phyloP scores from a whole-genome alignment of 2,888 invertebrate genomes.

The Parnassius orleans region DNA sequence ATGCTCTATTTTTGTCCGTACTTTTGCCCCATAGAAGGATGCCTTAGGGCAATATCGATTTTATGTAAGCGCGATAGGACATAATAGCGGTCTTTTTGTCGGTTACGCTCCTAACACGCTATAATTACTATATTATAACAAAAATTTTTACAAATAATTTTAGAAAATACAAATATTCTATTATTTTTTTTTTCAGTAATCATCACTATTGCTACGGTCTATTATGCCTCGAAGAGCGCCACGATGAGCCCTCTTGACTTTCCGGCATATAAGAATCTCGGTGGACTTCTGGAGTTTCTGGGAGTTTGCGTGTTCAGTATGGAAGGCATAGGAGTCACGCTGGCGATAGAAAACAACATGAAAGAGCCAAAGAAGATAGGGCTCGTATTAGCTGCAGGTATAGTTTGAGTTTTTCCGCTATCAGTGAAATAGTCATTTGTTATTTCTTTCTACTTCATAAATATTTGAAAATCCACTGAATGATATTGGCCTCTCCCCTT shows the following conservation, averaged over 20 bases:
- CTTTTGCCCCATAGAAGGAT: too few species aligned
- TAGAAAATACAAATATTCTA: too few species aligned
- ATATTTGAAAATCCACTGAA: not conserved
- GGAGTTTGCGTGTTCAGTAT: conserved; percentile 77
- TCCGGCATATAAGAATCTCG: conserved; percentile 33
- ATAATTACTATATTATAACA: too few species aligned
- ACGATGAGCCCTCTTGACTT: conserved; percentile 29
- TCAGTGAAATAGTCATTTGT: too few species aligned
- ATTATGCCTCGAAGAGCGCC: conserved; percentile 36
- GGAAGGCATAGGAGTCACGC: conserved; percentile 54
- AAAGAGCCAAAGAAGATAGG: conserved; percentile 45
- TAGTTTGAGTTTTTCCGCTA: conserved; percentile 32
- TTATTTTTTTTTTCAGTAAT: conserved; percentile 37
- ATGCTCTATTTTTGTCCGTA: too few species aligned
- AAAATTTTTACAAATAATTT: too few species aligned
- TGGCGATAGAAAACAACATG: conserved; percentile 58
- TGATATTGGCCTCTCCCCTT: not conserved
- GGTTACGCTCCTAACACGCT: too few species aligned
- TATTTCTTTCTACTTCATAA: too few species aligned
- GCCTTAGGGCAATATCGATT: too few species aligned
- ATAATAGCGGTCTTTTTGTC: too few species aligned
- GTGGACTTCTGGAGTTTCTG: conserved; percentile 56
- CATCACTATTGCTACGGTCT: conserved; percentile 40
- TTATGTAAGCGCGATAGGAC: too few species aligned
- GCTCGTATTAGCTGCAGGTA: conserved; percentile 45